Conservation (phyloP, 2,113 vertebrate species). For the Tricholaema leucomelas region DNA sequence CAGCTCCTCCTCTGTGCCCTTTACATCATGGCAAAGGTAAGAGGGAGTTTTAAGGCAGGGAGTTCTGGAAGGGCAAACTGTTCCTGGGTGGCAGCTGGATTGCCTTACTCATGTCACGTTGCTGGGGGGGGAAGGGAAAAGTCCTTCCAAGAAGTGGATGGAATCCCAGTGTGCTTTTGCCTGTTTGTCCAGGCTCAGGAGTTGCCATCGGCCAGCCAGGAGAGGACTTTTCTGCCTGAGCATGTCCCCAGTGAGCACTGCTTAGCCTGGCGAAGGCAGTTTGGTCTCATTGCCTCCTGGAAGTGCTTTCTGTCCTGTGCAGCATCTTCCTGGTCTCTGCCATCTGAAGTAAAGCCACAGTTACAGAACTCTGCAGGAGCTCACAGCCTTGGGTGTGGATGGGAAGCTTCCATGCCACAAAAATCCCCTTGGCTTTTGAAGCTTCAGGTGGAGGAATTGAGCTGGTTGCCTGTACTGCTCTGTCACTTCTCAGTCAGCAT, state of each 20-base stretch:
- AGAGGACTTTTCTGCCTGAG: not conserved
- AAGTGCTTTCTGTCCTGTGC: not conserved
- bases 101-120: not conserved
- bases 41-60: fast-evolving
- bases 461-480: not conserved
- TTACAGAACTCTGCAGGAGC: not conserved
- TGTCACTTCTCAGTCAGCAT: not conserved
- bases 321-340: not conserved
- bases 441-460: not conserved
- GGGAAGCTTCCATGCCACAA: not conserved
- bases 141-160: not conserved
- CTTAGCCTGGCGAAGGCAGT: not conserved
- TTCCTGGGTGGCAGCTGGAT: not conserved
- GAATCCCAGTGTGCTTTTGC: not conserved
- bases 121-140: not conserved
- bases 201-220: not conserved
- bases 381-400: not conserved
- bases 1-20: conserved; percentile 94
- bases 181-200: not conserved
- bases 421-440: not conserved
- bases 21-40: conserved; percentile 93
- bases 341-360: not conserved
- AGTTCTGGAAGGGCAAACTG: not conserved
- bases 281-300: not conserved
- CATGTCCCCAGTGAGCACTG: not conserved